A percentile compares a stretch with the other conserved stretches of the same genome.
phyloP scores from a whole-genome alignment of 2,797 vertebrate species.

The Pampus argenteus region DNA sequence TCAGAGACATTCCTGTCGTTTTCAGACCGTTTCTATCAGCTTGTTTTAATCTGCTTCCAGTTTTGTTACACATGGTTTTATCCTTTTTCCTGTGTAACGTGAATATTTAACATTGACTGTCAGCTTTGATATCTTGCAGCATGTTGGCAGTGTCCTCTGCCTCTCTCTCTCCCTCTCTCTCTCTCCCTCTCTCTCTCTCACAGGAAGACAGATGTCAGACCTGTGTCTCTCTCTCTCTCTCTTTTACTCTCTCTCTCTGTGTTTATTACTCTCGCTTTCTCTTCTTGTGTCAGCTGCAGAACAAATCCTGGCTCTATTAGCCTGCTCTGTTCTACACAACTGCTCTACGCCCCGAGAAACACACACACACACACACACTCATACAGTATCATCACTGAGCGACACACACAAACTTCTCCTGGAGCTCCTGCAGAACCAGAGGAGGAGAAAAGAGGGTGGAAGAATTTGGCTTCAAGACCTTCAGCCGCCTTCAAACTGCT shows the following conservation, averaged over 20 bases:
- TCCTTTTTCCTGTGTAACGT: background rate
- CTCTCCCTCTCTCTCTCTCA: slow-evolving; percentile 7
- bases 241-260: slow-evolving; percentile 4
- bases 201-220: slow-evolving; percentile 55
- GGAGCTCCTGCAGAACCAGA: slow-evolving; percentile 62
- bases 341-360: slow-evolving; percentile 21
- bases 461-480: slow-evolving; percentile 62
- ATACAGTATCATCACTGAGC: slow-evolving; percentile 18
- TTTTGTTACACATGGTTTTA: background rate
- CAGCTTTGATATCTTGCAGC: slow-evolving; percentile 20
- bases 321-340: slow-evolving; percentile 46
- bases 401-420: slow-evolving; percentile 41
- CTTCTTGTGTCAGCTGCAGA: slow-evolving; percentile 38
- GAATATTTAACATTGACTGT: background rate
- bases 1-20: background rate
- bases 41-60: background rate
- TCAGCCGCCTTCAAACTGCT: slow-evolving; percentile 55
- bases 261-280: slow-evolving; percentile 13
- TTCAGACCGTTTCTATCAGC: too few relatives aligned
- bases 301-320: slow-evolving; percentile 52
- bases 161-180: slow-evolving; percentile 20
- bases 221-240: slow-evolving; percentile 40
- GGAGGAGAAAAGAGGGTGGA: slow-evolving; percentile 59
- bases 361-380: slow-evolving; percentile 9
- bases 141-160: slow-evolving; percentile 48